phyloP scores from a whole-genome alignment of 2,797 vertebrate genomes.

The Enteromius afrohamiltoni region DNA sequence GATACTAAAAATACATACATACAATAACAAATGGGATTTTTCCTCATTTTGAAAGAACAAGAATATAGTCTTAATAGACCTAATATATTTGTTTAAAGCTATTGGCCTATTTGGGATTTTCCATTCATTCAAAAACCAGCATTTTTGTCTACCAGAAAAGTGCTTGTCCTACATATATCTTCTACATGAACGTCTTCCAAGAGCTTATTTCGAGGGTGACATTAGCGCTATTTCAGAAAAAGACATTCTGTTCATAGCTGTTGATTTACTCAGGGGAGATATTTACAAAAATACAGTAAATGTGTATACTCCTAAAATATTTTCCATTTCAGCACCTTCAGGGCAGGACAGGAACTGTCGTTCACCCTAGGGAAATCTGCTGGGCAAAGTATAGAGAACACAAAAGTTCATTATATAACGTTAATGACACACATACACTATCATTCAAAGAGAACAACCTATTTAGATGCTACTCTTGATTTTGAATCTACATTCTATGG shows the following conservation, averaged over 20 bases:
- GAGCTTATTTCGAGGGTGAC: not conserved
- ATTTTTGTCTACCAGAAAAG: not conserved
- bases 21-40: not conserved
- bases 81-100: too few relatives aligned
- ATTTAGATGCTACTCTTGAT: not conserved
- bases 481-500: not conserved
- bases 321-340: slow-evolving; percentile 28
- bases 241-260: not conserved
- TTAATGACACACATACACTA: not conserved
- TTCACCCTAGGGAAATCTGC: slow-evolving; percentile 26
- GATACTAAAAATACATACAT: not conserved
- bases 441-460: not conserved
- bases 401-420: not conserved
- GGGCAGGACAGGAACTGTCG: not conserved
- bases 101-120: not conserved
- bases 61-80: too few relatives aligned
- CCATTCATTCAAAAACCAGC: not conserved
- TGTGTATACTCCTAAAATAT: slow-evolving; percentile 10
- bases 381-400: not conserved
- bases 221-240: not conserved
- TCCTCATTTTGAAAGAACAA: not conserved
- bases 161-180: slow-evolving; percentile 9
- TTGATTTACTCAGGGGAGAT: slow-evolving; percentile 11
- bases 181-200: not conserved
- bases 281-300: slow-evolving; percentile 22